Percentiles rank a stretch among this genome's conserved stretches.
Evolutionary conservation across 2,888 invertebrate species (phyloP).

Genomic region (Ischnura elegans): DNA sequence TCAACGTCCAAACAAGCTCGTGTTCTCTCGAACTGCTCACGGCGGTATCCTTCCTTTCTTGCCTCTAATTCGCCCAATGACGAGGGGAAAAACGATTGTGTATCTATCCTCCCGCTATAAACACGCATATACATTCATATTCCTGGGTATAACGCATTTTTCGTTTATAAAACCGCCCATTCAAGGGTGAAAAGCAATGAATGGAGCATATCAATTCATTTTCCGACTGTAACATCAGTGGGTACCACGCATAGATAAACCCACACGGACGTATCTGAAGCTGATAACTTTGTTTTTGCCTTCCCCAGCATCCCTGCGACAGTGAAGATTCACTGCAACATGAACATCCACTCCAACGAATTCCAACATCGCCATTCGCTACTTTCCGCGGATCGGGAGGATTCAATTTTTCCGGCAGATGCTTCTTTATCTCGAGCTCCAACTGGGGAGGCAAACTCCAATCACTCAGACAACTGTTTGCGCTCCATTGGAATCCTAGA

Average conservation of each 20-base stretch:
- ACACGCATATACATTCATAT: too few species aligned
- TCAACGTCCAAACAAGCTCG: neutral
- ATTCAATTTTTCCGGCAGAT: neutral
- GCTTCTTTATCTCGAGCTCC: neutral
- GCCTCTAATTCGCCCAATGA: neutral
- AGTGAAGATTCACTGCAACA: neutral
- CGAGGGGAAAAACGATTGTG: neutral
- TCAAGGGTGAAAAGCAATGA: too few species aligned
- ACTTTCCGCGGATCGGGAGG: neutral
- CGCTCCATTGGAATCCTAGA: neutral
- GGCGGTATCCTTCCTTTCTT: neutral
- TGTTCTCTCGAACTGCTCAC: neutral
- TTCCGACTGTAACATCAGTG: neutral
- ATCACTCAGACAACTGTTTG: conserved; percentile 12
- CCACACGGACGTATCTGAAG: neutral
- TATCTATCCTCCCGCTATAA: too few species aligned
- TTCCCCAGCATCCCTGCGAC: neutral
- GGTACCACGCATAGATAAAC: neutral
- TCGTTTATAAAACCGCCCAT: too few species aligned
- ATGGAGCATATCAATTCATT: neutral
- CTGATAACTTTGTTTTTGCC: neutral
- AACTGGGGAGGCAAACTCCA: neutral
- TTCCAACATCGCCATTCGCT: neutral
- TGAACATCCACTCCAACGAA: neutral
- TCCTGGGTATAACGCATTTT: too few species aligned